A percentile compares a stretch with the other conserved stretches of the same genome.
These are phyloP conservation scores for Uropetala carovei DNA, from an alignment of 2,888 invertebrate genomes.

Conservation along the genomic window DNA sequence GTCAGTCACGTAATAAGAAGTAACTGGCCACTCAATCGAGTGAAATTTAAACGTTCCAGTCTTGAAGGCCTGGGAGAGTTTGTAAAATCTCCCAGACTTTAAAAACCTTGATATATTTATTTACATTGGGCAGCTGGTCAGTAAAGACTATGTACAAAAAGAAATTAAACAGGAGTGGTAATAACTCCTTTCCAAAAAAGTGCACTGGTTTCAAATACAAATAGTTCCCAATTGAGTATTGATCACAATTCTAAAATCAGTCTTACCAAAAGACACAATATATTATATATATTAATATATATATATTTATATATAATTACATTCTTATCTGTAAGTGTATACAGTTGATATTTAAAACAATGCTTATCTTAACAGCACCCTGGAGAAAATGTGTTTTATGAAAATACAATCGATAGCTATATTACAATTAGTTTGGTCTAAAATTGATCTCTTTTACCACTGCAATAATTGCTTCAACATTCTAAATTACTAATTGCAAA, in stretches of 20 bases:
- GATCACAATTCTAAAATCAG: constrained; percentile 63
- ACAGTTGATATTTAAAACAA: constrained; percentile 62
- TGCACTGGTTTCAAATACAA: constrained; percentile 61
- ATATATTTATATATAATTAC: constrained; percentile 62
- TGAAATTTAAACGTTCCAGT: constrained; percentile 32
- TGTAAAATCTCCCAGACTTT: neutral
- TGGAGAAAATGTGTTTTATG: constrained; percentile 63
- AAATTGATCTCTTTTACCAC: constrained; percentile 47
- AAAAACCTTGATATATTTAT: constrained; percentile 47
- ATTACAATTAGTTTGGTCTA: constrained; percentile 61
- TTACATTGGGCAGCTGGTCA: constrained; percentile 55
- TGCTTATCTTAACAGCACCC: constrained; percentile 63
- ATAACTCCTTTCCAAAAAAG: constrained; percentile 53
- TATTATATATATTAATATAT: constrained; percentile 58
- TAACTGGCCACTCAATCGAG: constrained; percentile 39
- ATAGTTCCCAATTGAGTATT: constrained; percentile 64
- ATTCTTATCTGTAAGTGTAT: constrained; percentile 59
- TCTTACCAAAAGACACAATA: constrained; percentile 64
- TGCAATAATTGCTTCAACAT: constrained; percentile 50
- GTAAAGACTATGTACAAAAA: constrained; percentile 62
- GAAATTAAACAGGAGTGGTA: constrained; percentile 51
- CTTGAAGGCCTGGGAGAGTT: constrained; percentile 47
- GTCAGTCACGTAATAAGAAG: neutral
- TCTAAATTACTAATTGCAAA: constrained; percentile 27
- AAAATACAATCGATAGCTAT: constrained; percentile 58